These are phyloP conservation scores for Cepaea nemoralis DNA, from an alignment of 1,140 invertebrate genomes.

Conservation along the genomic window DNA sequence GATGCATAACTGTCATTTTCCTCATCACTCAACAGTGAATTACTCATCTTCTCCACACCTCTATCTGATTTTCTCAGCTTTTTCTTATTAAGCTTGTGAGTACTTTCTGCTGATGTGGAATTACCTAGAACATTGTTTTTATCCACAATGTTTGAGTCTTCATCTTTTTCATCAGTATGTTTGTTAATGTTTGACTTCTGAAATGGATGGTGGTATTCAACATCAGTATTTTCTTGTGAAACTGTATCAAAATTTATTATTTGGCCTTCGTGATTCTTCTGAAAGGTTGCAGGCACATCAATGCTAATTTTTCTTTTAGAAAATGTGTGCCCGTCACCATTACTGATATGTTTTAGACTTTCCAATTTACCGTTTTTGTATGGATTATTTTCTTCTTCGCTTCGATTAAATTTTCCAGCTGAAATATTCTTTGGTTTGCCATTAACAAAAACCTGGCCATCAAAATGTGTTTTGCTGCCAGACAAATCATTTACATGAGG, in stretches of 20 bases:
- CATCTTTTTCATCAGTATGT: neutral
- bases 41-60: neutral
- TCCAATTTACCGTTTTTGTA: neutral
- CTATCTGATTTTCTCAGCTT: neutral
- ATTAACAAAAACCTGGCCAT: neutral
- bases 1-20: constrained; percentile 13
- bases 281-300: neutral
- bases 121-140: neutral
- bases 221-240: neutral
- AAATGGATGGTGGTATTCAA: neutral
- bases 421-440: neutral
- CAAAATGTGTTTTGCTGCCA: neutral
- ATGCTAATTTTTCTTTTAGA: neutral
- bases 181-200: neutral
- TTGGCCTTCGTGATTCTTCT: neutral
- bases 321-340: neutral
- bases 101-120: neutral
- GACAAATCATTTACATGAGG: neutral
- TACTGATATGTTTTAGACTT: neutral
- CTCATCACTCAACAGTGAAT: neutral
- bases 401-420: neutral
- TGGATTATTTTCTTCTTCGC: neutral
- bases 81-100: too few relatives aligned
- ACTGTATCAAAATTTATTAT: neutral
- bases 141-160: neutral